Percentiles rank a stretch among this genome's conserved stretches.
phyloP scores from a whole-genome alignment of 2,113 vertebrate genomes.

The Phodopus roborovskii region DNA sequence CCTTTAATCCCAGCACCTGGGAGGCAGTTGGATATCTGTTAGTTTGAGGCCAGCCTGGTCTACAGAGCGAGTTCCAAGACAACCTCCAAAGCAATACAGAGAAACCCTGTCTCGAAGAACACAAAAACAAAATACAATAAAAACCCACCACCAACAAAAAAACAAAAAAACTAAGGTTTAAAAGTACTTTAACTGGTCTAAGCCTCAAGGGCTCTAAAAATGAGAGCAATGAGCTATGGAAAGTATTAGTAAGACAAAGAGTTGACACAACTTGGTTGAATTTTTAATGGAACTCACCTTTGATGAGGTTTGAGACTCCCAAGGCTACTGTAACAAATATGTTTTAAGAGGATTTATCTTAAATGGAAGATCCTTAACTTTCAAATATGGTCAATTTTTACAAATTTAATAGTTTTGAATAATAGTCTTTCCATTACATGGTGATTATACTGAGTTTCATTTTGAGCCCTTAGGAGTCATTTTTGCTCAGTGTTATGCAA shows the following conservation, averaged over 20 bases:
- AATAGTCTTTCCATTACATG: background rate
- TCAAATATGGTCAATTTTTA: background rate
- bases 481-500: background rate
- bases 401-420: slow-evolving; percentile 21
- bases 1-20: too few species aligned
- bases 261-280: background rate
- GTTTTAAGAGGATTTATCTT: background rate
- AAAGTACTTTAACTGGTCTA: background rate
- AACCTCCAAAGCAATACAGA: too few species aligned
- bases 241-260: background rate
- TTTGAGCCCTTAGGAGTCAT: background rate
- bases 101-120: too few species aligned
- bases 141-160: too few species aligned
- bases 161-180: background rate
- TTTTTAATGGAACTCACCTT: background rate
- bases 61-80: too few species aligned
- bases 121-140: too few species aligned
- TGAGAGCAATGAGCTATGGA: background rate
- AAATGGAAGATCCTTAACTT: slow-evolving; percentile 28
- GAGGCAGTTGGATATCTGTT: too few species aligned
- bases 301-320: background rate
- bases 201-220: background rate
- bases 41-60: too few species aligned
- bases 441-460: slow-evolving; percentile 11
- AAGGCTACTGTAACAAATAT: background rate